phyloP scores from a whole-genome alignment of 2,113 vertebrate species.

The Ameiurus melas region DNA sequence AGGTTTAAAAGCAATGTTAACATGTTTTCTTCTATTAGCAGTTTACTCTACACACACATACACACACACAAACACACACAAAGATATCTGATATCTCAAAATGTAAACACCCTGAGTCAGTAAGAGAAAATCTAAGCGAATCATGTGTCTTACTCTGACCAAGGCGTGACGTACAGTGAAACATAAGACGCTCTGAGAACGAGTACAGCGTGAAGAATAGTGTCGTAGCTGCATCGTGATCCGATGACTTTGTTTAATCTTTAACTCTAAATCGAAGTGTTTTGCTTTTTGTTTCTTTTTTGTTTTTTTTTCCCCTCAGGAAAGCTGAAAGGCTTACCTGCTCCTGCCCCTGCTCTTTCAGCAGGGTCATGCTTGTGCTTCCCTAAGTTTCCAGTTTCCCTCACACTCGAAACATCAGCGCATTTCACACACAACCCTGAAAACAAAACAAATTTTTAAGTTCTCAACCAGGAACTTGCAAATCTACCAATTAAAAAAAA shows the following conservation, averaged over 20 bases:
- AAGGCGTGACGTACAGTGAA: not conserved
- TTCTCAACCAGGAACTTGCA: no score
- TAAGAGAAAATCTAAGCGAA: not conserved
- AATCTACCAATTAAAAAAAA: not conserved
- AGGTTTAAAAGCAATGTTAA: no score
- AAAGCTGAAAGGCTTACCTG: slow-evolving; percentile 3
- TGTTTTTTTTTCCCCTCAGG: not conserved
- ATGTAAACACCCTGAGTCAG: not conserved
- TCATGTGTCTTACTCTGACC: no score
- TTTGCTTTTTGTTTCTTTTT: not conserved
- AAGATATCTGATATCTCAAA: not conserved
- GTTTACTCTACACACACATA: no score
- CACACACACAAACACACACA: no score
- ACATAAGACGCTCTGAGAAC: not conserved
- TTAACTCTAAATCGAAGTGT: not conserved
- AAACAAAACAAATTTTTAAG: not conserved
- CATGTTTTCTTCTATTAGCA: no score
- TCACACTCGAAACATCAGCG: not conserved
- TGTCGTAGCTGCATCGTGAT: not conserved
- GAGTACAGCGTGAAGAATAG: not conserved
- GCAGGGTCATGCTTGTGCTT: not conserved
- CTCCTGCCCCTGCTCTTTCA: not conserved
- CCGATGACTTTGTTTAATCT: not conserved
- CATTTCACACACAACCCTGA: not conserved
- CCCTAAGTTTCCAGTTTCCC: not conserved